Conservation (phyloP, 2,113 vertebrate genomes). For the Promerops cafer region DNA sequence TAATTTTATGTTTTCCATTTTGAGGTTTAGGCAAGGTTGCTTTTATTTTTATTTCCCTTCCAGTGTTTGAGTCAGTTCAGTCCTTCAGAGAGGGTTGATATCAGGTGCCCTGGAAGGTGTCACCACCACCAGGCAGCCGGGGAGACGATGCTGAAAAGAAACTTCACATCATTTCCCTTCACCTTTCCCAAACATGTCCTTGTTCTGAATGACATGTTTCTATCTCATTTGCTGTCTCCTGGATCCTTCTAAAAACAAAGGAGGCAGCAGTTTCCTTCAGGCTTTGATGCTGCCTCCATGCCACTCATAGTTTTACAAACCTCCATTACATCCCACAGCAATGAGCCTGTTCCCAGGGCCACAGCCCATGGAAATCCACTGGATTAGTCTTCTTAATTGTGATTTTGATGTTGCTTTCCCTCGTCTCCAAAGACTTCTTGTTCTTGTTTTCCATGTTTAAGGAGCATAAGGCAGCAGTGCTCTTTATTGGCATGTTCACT, state of each 20-base stretch:
- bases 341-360: not conserved
- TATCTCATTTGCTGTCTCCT: not conserved
- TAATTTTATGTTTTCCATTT: constrained; percentile 54
- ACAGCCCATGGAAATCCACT: not conserved
- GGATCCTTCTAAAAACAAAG: not conserved
- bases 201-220: not conserved
- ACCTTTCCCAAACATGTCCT: not conserved
- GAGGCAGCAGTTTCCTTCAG: not conserved
- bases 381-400: not conserved
- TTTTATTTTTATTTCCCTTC: constrained; percentile 33
- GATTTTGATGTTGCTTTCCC: not conserved
- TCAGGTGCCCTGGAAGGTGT: not conserved
- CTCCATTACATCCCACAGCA: rapidly evolving
- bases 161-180: not conserved
- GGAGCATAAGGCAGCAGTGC: constrained; percentile 24
- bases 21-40: not conserved
- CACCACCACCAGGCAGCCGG: not conserved
- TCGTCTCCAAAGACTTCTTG: not conserved
- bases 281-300: not conserved
- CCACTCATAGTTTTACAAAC: not conserved
- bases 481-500: constrained; percentile 28
- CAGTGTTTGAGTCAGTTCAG: not conserved
- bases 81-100: not conserved
- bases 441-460: not conserved
- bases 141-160: not conserved